phyloP scores from a whole-genome alignment of 37 sponge, comb jelly and placozoan species.

The Halisarca cf. caerulea region DNA sequence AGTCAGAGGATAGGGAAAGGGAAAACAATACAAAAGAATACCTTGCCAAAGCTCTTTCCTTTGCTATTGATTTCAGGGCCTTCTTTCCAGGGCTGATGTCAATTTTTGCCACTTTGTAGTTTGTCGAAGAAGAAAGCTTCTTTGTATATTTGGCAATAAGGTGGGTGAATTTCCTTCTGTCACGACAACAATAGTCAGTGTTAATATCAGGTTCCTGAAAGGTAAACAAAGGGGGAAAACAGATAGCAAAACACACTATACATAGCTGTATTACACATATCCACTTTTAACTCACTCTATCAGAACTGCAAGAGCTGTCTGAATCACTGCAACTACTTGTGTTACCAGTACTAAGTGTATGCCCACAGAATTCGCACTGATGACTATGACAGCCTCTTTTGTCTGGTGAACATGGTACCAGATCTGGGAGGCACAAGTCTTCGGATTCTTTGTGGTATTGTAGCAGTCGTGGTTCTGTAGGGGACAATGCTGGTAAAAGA shows the following conservation, averaged over 20 bases:
- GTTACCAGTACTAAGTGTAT: neutral
- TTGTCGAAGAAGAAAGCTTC: neutral
- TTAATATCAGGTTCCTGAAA: too few species aligned
- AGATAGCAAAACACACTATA: too few species aligned
- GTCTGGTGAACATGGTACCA: neutral
- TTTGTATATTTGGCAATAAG: conserved; percentile 4
- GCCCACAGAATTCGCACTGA: conserved; percentile 15
- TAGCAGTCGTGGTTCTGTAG: neutral
- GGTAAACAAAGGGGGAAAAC: too few species aligned
- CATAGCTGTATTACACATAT: too few species aligned
- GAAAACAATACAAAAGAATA: too few species aligned
- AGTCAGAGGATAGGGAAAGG: too few species aligned
- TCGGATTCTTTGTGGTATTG: conserved; percentile 3
- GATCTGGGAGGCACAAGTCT: neutral
- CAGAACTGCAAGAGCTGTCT: neutral
- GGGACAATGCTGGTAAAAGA: neutral
- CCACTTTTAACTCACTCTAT: too few species aligned
- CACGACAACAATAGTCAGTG: conserved; percentile 11
- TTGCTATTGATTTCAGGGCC: neutral
- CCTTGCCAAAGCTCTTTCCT: neutral
- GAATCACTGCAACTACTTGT: neutral
- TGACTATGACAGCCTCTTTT: neutral
- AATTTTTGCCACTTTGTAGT: neutral
- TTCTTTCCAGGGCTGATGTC: conserved; percentile 24
- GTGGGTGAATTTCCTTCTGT: neutral